Evolutionary conservation across 2,888 invertebrate species (phyloP), one percentile per base, ranked within the genome.

Genomic region (Linhomoeus sp.): DNA sequence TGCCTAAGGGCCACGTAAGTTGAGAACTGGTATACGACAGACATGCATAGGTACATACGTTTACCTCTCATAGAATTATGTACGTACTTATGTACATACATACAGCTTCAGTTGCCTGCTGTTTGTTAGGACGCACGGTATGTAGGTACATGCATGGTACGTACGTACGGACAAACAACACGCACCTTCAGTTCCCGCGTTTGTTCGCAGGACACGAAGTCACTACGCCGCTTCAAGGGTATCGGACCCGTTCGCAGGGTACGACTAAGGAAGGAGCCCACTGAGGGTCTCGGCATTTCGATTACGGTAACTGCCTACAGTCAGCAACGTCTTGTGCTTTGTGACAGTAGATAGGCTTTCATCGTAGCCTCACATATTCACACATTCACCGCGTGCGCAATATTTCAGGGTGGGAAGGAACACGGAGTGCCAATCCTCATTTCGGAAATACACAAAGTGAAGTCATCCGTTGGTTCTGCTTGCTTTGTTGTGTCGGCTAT

Each of bases 361-460:
- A 17, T 23, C 9, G 3, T 14, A 12, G 26, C 14, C 3, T 12
- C 3, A 37, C 3, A n/a, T 5, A 19, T 17, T 5, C 37, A 37
- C 5, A 5, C 17, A 5, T 37, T 12, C 12, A 25, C 3, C 24
- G 38, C 40, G 19, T 2, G 2, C 22, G 19, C 25, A 29, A 45
- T 22, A 40, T 43, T 57, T 29, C 62, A 82, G 81, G 82, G 83
- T 46, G 83, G 83, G 1, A 74, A 79, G 51, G 84, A 84, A 63
- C 83, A 84, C 67, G 82, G 82, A 19, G 80, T 83, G 37, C 83
- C 83, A 1, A 80, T 84, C 54, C 69, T 84, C 50, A 80, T 84
- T 59, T 82, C 82, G 1, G 83, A 83, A 68, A 73, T 84, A 62
- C 74, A 75, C 51, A 29, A 29, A 12, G 29, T 29, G 29, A 12